Evolutionary conservation across 2,797 vertebrate genomes (phyloP).

Genomic region (Pagetopsis macropterus): DNA sequence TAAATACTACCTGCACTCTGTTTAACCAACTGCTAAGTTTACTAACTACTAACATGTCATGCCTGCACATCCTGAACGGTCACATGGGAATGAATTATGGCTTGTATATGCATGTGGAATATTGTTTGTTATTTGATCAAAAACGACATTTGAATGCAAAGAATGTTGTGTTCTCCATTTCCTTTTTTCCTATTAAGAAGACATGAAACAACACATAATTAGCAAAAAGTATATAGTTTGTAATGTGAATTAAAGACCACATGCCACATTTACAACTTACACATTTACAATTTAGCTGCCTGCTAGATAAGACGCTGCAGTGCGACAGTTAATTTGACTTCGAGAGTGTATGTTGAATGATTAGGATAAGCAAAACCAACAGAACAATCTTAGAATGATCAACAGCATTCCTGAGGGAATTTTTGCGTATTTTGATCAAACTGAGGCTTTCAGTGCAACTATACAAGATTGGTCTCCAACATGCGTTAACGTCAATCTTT

Average conservation of each 20-base stretch:
- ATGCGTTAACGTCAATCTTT: constrained; percentile 76
- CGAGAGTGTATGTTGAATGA: neutral
- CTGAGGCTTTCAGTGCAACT: constrained; percentile 12
- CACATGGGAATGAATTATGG: constrained; percentile 33
- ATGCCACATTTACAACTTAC: neutral
- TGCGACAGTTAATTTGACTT: neutral
- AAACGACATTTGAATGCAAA: constrained; percentile 25
- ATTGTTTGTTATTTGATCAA: constrained; percentile 3
- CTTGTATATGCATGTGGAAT: constrained; percentile 49
- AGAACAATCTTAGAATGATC: neutral
- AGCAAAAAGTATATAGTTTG: neutral
- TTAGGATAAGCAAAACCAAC: neutral
- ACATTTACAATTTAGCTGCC: neutral
- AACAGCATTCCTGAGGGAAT: neutral
- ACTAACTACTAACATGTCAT: constrained; percentile 69
- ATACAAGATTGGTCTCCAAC: constrained; percentile 1
- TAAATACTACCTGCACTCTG: constrained; percentile 71
- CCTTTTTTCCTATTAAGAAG: neutral
- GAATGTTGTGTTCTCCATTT: constrained; percentile 4
- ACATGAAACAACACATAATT: neutral
- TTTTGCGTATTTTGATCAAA: neutral
- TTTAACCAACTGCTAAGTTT: constrained; percentile 65
- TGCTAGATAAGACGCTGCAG: neutral
- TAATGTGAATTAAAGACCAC: neutral
- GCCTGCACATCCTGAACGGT: constrained; percentile 59